Evolutionary conservation across 2,797 vertebrate genomes (phyloP).

Genomic region (Alauda arvensis): DNA sequence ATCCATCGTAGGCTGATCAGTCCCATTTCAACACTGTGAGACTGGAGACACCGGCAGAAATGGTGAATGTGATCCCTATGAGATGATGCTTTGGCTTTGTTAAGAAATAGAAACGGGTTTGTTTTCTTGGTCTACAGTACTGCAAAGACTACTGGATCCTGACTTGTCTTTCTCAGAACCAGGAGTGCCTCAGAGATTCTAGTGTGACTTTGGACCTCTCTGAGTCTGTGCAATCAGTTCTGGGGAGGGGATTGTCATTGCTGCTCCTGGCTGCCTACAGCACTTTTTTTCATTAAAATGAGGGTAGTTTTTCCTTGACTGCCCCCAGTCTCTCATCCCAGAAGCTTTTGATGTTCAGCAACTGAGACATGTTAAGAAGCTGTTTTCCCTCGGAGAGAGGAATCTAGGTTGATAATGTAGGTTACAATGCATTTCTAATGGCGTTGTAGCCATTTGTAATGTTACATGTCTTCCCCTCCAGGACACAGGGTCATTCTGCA

Average conservation of each 20-base stretch:
- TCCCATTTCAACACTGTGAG: constrained; percentile 84
- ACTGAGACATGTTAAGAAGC: constrained; percentile 56
- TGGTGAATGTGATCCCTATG: constrained; percentile 79
- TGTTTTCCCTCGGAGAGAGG: constrained; percentile 47
- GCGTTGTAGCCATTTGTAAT: constrained; percentile 65
- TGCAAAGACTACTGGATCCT: constrained; percentile 77
- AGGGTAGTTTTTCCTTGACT: constrained; percentile 57
- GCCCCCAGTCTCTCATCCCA: constrained; percentile 45
- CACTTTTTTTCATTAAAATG: constrained; percentile 69
- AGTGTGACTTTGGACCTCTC: constrained; percentile 75
- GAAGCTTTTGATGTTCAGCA: constrained; percentile 61
- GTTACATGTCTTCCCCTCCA: constrained; percentile 71
- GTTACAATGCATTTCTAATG: constrained; percentile 71
- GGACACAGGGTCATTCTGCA: constrained; percentile 65
- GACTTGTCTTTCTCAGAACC: constrained; percentile 75
- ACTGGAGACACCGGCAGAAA: constrained; percentile 68
- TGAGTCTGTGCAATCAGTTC: constrained; percentile 75
- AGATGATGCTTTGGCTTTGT: constrained; percentile 72
- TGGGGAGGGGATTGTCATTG: constrained; percentile 54
- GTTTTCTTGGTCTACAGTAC: constrained; percentile 70
- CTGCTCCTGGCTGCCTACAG: constrained; percentile 68
- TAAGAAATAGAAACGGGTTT: constrained; percentile 77
- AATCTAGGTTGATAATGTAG: constrained; percentile 54
- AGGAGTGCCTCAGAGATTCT: constrained; percentile 81
- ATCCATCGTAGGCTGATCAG: constrained; percentile 81